Evolutionary conservation across 1,140 invertebrate genomes (phyloP).

Genomic region (Trinorchestia longiramus): DNA sequence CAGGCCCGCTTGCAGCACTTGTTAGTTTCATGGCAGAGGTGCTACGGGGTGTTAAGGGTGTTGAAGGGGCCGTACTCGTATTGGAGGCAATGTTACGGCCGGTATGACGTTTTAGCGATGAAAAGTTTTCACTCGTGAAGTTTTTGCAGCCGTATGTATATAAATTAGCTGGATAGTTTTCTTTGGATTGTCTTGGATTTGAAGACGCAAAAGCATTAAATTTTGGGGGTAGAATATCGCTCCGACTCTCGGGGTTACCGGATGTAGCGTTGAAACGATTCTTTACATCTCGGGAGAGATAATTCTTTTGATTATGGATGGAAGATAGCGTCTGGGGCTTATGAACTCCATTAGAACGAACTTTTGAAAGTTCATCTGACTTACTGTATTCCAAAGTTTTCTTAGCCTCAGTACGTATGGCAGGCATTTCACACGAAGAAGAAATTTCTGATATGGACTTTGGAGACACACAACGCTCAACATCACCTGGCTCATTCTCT

Average conservation of each 20-base stretch:
- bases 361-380: not conserved
- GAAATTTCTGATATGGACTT: not conserved
- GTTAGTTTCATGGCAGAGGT: not conserved
- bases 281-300: not conserved
- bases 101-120: conserved; percentile 13
- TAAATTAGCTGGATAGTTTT: conserved; percentile 1
- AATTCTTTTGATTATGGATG: conserved; percentile 23
- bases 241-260: not conserved
- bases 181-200: not conserved
- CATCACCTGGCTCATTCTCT: not conserved
- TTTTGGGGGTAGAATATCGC: not conserved
- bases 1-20: not conserved
- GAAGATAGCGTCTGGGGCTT: conserved; percentile 3
- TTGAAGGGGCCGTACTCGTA: not conserved
- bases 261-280: not conserved
- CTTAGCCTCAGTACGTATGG: not conserved
- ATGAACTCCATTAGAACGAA: not conserved
- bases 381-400: not conserved
- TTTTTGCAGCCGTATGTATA: not conserved
- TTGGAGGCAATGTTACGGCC: not conserved
- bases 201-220: not conserved
- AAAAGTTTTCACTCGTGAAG: not conserved
- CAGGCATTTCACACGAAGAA: not conserved
- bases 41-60: not conserved
- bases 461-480: not conserved